Evolutionary conservation across 1,140 invertebrate genomes (phyloP).

Genomic region (Schlechtendalia chinensis): DNA sequence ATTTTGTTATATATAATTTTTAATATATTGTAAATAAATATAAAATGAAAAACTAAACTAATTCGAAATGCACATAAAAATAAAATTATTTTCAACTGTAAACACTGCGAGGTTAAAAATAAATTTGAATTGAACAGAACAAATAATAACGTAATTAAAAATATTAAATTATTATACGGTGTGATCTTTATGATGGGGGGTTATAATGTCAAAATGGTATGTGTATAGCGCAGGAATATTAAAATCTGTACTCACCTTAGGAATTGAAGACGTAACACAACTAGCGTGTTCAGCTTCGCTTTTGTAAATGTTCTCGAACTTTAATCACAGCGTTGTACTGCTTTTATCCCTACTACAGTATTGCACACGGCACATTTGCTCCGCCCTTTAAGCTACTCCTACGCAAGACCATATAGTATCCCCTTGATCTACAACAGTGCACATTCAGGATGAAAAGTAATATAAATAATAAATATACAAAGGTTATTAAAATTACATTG

Average conservation of each 20-base stretch:
- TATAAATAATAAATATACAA: slow-evolving; percentile 21
- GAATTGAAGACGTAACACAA: not conserved
- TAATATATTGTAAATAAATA: too few relatives aligned
- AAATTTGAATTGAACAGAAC: too few relatives aligned
- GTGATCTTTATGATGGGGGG: too few relatives aligned
- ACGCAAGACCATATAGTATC: slow-evolving; percentile 30
- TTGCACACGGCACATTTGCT: slow-evolving; percentile 49
- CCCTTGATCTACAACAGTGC: slow-evolving; percentile 24
- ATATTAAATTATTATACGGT: too few relatives aligned
- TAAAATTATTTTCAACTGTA: too few relatives aligned
- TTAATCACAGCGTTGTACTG: slow-evolving; percentile 23
- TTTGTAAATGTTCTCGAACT: slow-evolving; percentile 48
- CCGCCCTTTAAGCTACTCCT: slow-evolving; percentile 40
- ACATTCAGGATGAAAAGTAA: slow-evolving; percentile 25
- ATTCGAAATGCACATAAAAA: too few relatives aligned
- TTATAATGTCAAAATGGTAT: too few relatives aligned
- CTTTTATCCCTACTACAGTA: slow-evolving; percentile 46
- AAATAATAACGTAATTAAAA: too few relatives aligned
- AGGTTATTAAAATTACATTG: slow-evolving; percentile 13
- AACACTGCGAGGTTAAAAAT: too few relatives aligned
- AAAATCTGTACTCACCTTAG: slow-evolving; percentile 25
- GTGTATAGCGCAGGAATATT: not conserved
- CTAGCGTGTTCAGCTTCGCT: slow-evolving; percentile 43
- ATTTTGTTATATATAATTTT: too few relatives aligned
- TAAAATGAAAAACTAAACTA: too few relatives aligned